Conservation (phyloP, 2,113 vertebrate species). For the Struthio camelus region DNA sequence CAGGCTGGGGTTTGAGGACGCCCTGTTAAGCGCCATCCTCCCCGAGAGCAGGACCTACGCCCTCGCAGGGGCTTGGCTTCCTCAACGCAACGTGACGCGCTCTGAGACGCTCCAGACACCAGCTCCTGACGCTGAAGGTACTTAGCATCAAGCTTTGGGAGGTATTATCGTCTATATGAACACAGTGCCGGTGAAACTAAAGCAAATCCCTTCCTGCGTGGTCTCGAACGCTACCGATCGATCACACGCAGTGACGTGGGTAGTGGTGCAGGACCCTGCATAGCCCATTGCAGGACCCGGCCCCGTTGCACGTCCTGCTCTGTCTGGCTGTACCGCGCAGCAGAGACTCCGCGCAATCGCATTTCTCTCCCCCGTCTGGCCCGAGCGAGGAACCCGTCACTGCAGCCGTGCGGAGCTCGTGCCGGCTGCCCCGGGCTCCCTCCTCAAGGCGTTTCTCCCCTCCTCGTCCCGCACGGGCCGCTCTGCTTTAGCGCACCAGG, state of each 20-base stretch:
- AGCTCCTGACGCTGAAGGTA: background rate
- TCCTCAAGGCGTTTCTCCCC: background rate
- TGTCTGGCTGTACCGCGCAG: too few species aligned
- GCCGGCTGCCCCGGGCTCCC: too few species aligned
- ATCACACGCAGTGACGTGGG: too few species aligned
- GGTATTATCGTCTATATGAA: background rate
- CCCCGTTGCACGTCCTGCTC: too few species aligned
- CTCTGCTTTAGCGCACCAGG: background rate
- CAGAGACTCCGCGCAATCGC: too few species aligned
- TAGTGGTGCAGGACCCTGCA: too few species aligned
- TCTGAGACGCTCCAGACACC: background rate
- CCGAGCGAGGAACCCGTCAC: too few species aligned
- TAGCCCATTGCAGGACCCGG: too few species aligned
- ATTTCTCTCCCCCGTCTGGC: too few species aligned
- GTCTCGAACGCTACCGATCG: background rate
- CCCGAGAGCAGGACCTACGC: background rate
- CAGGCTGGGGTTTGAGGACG: background rate
- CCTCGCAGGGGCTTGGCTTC: background rate
- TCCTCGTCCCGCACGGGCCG: background rate
- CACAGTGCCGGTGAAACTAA: background rate
- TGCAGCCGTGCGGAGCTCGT: too few species aligned
- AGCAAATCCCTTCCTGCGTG: background rate
- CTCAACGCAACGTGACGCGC: background rate
- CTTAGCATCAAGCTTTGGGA: background rate
- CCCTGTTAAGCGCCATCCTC: background rate